Conservation (phyloP, 2,888 invertebrate species). For the Yponomeuta plumbellus region DNA sequence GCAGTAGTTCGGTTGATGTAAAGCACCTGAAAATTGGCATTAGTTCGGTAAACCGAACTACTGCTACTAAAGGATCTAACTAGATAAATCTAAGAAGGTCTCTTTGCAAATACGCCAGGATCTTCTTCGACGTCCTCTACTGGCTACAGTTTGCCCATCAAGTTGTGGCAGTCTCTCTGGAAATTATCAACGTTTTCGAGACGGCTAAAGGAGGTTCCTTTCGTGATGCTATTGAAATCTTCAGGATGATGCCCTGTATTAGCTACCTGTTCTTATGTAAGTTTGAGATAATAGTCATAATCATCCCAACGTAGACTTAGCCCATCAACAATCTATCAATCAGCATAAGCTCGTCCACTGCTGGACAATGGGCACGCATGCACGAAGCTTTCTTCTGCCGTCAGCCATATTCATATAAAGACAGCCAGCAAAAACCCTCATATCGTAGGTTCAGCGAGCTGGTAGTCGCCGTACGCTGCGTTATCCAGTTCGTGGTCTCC, state of each 20-base stretch:
- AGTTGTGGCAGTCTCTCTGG: conserved; percentile 38
- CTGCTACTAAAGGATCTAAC: too few species aligned
- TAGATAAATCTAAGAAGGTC: too few species aligned
- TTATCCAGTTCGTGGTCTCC: too few species aligned
- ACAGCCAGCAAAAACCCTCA: too few species aligned
- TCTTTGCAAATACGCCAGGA: conserved; percentile 27
- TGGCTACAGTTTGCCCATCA: conserved; percentile 50
- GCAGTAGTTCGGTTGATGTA: too few species aligned
- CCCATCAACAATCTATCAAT: background rate
- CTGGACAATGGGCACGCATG: too few species aligned
- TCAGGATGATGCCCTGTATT: conserved; percentile 57
- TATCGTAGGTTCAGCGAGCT: too few species aligned
- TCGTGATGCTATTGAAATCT: conserved; percentile 44
- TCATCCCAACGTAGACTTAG: background rate
- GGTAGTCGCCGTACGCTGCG: too few species aligned
- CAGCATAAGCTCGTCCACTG: background rate
- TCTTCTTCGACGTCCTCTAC: conserved; percentile 47
- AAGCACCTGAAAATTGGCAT: too few species aligned
- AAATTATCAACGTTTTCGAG: conserved; percentile 41
- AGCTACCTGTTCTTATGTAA: conserved; percentile 50
- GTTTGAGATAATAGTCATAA: conserved; percentile 4
- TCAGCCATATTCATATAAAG: too few species aligned
- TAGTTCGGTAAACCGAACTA: too few species aligned
- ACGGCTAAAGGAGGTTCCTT: conserved; percentile 42
- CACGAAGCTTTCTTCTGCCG: too few species aligned